Conservation (phyloP, 2,113 vertebrate species). For the Loxodonta africana region DNA sequence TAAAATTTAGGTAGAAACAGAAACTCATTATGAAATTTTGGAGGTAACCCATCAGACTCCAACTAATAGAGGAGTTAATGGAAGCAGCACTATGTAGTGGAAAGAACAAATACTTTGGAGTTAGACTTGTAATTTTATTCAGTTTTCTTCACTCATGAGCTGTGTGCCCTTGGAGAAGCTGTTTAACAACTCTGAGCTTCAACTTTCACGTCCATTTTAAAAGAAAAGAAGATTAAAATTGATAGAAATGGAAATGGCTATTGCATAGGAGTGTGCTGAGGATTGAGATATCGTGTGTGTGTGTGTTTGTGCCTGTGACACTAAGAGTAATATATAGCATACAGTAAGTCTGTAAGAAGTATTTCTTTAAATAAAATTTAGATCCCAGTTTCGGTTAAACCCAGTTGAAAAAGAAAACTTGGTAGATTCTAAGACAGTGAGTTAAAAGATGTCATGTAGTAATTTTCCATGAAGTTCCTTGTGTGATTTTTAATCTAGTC, state of each 20-base stretch:
- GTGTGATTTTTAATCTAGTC: conserved; percentile 47
- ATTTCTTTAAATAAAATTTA: conserved; percentile 47
- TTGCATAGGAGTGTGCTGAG: not conserved
- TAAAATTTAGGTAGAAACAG: conserved; percentile 24
- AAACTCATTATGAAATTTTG: conserved; percentile 21
- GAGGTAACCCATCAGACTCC: not conserved
- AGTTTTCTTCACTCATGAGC: not conserved
- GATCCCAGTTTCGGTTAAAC: not conserved
- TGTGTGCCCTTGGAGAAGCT: not conserved
- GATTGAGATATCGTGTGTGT: not conserved
- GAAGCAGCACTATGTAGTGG: not conserved
- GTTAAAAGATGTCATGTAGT: not conserved
- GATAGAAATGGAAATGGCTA: not conserved
- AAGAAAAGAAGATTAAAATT: not conserved
- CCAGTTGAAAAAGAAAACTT: not conserved
- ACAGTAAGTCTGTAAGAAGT: not conserved
- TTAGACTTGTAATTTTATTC: not conserved
- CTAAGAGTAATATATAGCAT: not conserved
- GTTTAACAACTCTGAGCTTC: not conserved
- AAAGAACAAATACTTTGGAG: not conserved
- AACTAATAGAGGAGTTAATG: not conserved
- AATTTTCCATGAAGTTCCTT: conserved; percentile 47
- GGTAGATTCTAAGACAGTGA: not conserved
- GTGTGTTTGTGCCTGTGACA: not conserved
- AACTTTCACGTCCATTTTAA: not conserved